Percentiles rank a stretch among this genome's conserved stretches.
Evolutionary conservation across 2,888 invertebrate species (phyloP).

Genomic region (Limnephilus marmoratus): DNA sequence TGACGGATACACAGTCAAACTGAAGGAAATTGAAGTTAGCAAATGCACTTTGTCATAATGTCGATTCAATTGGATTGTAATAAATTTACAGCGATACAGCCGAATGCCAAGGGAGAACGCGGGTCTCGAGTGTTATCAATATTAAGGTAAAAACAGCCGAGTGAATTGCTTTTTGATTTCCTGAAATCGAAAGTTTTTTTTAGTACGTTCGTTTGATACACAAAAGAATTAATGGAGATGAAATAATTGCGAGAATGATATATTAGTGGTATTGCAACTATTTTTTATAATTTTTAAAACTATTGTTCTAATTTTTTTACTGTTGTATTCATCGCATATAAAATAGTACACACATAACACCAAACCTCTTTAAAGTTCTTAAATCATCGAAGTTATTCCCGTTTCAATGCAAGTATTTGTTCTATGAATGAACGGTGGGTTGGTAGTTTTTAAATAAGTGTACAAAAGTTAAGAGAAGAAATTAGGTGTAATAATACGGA

Average conservation of each 20-base stretch:
- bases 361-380: too few relatives aligned
- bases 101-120: background rate
- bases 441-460: too few relatives aligned
- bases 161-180: background rate
- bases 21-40: conserved; percentile 64
- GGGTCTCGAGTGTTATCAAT: background rate
- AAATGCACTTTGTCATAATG: conserved; percentile 59
- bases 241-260: background rate
- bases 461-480: too few relatives aligned
- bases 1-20: conserved; percentile 63
- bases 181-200: background rate
- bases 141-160: background rate
- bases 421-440: too few relatives aligned
- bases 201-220: background rate
- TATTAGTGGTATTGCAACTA: background rate
- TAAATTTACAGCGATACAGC: background rate
- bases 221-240: background rate
- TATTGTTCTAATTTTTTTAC: too few relatives aligned
- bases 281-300: too few relatives aligned
- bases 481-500: too few relatives aligned
- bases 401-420: too few relatives aligned
- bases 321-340: too few relatives aligned
- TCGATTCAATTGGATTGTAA: conserved; percentile 14
- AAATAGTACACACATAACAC: too few relatives aligned
- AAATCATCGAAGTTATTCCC: too few relatives aligned